Conservation (phyloP, 2,113 vertebrate species). For the Cyprinodon variegatus region DNA sequence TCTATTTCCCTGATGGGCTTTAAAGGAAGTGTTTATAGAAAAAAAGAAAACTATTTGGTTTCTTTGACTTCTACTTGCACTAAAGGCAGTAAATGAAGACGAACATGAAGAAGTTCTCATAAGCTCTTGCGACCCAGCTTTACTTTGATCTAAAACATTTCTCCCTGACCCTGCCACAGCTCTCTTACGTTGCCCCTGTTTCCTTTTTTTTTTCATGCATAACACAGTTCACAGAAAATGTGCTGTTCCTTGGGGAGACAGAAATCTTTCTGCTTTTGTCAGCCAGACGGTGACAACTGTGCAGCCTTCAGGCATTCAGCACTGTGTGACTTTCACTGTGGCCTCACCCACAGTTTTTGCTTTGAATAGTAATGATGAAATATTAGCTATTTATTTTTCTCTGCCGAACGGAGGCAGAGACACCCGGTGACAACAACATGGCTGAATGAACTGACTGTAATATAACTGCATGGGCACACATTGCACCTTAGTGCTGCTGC, state of each 20-base stretch:
- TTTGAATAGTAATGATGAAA: conserved; percentile 27
- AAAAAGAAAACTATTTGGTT: background rate
- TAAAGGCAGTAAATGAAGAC: background rate
- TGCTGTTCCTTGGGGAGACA: conserved; percentile 56
- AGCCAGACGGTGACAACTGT: conserved; percentile 60
- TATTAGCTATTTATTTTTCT: conserved; percentile 18
- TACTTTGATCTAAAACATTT: conserved; percentile 48
- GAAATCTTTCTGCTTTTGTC: conserved; percentile 67
- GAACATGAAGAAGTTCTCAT: conserved; percentile 8
- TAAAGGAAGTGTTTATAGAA: background rate
- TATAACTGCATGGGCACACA: conserved; percentile 6
- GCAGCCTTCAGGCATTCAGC: conserved; percentile 51
- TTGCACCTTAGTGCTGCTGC: conserved; percentile 5
- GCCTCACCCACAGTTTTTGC: conserved; percentile 29
- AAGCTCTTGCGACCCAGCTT: conserved; percentile 19
- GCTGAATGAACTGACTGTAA: conserved; percentile 7
- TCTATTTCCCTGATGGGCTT: background rate
- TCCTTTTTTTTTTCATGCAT: conserved; percentile 28
- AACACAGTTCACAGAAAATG: conserved; percentile 42
- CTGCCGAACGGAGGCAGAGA: conserved; percentile 4
- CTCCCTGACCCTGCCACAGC: conserved; percentile 26
- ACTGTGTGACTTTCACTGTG: conserved; percentile 54
- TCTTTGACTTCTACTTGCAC: background rate
- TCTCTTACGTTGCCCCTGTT: conserved; percentile 35
- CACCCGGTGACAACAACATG: background rate